A percentile compares a stretch with the other conserved stretches of the same genome.
phyloP scores from a whole-genome alignment of 2,797 vertebrate genomes.

The Sebastolobus alascanus region DNA sequence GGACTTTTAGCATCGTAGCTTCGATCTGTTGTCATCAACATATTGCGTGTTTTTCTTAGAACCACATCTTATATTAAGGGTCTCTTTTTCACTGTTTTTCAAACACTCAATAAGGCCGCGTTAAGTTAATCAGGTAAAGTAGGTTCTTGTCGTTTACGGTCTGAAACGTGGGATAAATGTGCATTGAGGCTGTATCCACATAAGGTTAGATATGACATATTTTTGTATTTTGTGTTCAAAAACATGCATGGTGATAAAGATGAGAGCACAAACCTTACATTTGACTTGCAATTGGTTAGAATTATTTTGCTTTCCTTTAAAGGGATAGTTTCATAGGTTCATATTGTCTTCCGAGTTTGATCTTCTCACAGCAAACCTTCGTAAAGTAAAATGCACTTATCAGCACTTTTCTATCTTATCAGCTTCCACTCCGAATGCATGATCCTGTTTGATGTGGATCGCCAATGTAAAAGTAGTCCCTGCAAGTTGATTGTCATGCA shows the following conservation, averaged over 20 bases:
- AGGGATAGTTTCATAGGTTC: neutral
- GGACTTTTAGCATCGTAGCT: conserved; percentile 37
- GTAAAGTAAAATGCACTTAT: conserved; percentile 3
- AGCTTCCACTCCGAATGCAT: neutral
- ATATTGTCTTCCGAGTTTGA: neutral
- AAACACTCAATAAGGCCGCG: neutral
- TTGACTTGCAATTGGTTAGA: neutral
- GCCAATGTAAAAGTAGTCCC: neutral
- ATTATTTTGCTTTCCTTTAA: too few relatives aligned
- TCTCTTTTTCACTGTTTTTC: neutral
- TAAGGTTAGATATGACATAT: neutral
- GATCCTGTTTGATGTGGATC: neutral
- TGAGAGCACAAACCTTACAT: neutral
- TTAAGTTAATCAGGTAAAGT: conserved; percentile 2
- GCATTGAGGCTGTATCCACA: neutral
- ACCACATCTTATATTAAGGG: neutral
- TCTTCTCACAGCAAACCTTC: neutral
- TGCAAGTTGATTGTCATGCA: neutral
- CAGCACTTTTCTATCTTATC: conserved; percentile 8
- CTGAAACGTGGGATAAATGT: conserved; percentile 1
- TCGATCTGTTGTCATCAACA: conserved; percentile 36
- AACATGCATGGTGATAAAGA: neutral
- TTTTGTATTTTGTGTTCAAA: neutral
- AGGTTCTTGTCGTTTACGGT: neutral
- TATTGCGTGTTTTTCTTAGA: conserved; percentile 4